These are phyloP conservation scores for Abrostola triplasia DNA, from an alignment of 2,888 invertebrate species.

Conservation along the genomic window DNA sequence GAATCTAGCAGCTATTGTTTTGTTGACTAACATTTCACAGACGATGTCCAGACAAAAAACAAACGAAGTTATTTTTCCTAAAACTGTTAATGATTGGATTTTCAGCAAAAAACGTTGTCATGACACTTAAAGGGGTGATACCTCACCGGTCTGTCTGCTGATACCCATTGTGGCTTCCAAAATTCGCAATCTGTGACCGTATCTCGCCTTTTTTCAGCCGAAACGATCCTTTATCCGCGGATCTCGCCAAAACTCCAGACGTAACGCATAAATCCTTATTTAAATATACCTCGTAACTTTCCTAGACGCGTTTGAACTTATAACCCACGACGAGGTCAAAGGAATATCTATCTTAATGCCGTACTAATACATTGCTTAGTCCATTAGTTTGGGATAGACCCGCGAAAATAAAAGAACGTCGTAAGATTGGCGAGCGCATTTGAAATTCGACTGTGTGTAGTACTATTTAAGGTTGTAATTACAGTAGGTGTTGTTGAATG, in stretches of 20 bases:
- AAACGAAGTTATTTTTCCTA: slow-evolving; percentile 44
- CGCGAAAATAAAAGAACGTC: slow-evolving; percentile 54
- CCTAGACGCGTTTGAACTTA: slow-evolving; percentile 60
- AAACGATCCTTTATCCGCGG: slow-evolving; percentile 82
- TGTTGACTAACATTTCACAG: slow-evolving; percentile 19
- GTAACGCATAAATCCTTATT: slow-evolving; percentile 88
- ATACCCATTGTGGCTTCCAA: slow-evolving; percentile 72
- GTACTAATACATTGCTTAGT: slow-evolving; percentile 58
- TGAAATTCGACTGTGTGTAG: slow-evolving; percentile 27
- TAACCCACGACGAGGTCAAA: slow-evolving; percentile 37
- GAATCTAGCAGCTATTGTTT: slow-evolving; percentile 4
- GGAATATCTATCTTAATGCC: slow-evolving; percentile 56
- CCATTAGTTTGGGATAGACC: slow-evolving; percentile 46
- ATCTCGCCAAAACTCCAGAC: slow-evolving; percentile 88
- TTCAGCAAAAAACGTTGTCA: slow-evolving; percentile 54
- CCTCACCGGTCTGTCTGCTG: slow-evolving; percentile 63
- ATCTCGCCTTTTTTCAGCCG: slow-evolving; percentile 76
- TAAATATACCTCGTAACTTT: slow-evolving; percentile 80
- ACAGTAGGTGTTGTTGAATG: slow-evolving; percentile 55
- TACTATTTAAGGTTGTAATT: slow-evolving; percentile 49
- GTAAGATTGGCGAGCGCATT: slow-evolving; percentile 51
- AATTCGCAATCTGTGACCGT: slow-evolving; percentile 70
- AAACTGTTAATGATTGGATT: slow-evolving; percentile 55
- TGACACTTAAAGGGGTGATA: slow-evolving; percentile 63
- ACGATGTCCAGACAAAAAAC: slow-evolving; percentile 41